Base-by-base conservation (phyloP, 1,140 invertebrate genomes). In the Carcinoscorpius rotundicauda region DNA sequence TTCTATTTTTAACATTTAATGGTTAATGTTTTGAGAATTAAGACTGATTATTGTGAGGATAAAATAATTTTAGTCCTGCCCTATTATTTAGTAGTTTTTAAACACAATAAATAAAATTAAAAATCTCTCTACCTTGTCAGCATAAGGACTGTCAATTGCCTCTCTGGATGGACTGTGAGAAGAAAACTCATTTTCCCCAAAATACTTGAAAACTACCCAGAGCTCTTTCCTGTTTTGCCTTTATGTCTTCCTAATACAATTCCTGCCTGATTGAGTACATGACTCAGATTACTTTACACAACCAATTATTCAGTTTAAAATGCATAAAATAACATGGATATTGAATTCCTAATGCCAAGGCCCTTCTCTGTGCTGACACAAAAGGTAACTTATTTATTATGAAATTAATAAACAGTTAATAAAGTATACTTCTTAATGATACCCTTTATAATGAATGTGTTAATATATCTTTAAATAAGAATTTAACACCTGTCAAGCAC, bases 181-280 rank as follows among this genome's bases (percentile, higher is more conserved):
- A 55, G 49, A 2, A 63, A 63, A 67, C 29, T 9, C 66, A 60
- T 29, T 29, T 29, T 29, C 10, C 49, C 49, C 11, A 67, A 67
- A 29, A 67, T 51, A 49, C 62, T 61, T 51, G 66, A 67, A 49
- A 67, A 62, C 49, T 61, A 49, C 9, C 66, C 66, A 29, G 29
- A 29, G 11, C 29, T 51, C 9, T 66, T 8, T 49, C 60, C 61
- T 55, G 55, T 48, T 55, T 5, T 51, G 49, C 6, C 51, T 4
- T 6, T 53, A 51, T 63, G 50, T 4, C 65, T 63, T 3, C 58
- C 58, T 10, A 66, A 61, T 48, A 63, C 59, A 29, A 66, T 66
- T 10, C 65, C 65, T 55, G 65, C 65, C 65, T 66, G 9, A 61
- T 59, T 29, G n/a, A 2, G n/a, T n/a, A n/a, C n/a, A 8, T 55